These are phyloP conservation scores for Cossypha caffra DNA, from an alignment of 2,797 vertebrate species.

Conservation along the genomic window DNA sequence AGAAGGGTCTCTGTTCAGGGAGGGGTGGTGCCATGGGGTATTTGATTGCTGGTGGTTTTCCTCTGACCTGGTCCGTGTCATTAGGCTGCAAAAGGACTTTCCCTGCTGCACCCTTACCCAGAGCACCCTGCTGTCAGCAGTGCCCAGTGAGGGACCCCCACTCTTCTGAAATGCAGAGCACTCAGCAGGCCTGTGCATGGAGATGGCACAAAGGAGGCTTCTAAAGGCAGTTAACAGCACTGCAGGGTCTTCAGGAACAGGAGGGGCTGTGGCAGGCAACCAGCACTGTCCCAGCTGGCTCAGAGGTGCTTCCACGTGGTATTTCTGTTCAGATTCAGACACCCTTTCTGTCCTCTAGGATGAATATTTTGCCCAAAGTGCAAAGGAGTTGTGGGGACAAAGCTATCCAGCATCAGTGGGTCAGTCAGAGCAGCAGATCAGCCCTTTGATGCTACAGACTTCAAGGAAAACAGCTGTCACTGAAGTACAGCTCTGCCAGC, in stretches of 20 bases:
- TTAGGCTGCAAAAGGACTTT: not conserved
- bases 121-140: not conserved
- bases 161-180: not conserved
- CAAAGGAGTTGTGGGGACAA: not conserved
- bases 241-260: not conserved
- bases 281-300: not conserved
- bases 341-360: not conserved
- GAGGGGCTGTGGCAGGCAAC: not conserved
- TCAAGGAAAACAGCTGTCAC: not conserved
- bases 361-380: not conserved
- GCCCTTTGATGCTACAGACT: not conserved
- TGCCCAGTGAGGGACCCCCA: not conserved
- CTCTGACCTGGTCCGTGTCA: not conserved
- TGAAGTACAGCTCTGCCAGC: not conserved
- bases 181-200: not conserved
- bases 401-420: not conserved
- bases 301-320: not conserved
- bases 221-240: not conserved
- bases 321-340: not conserved
- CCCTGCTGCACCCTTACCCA: not conserved
- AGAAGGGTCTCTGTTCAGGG: not conserved
- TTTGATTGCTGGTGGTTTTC: not conserved
- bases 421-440: not conserved
- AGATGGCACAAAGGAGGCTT: not conserved
- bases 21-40: accelerated